Evolutionary conservation across 2,888 invertebrate species (phyloP), one percentile per base, ranked within the genome.

Genomic region (Phorcus lineatus): DNA sequence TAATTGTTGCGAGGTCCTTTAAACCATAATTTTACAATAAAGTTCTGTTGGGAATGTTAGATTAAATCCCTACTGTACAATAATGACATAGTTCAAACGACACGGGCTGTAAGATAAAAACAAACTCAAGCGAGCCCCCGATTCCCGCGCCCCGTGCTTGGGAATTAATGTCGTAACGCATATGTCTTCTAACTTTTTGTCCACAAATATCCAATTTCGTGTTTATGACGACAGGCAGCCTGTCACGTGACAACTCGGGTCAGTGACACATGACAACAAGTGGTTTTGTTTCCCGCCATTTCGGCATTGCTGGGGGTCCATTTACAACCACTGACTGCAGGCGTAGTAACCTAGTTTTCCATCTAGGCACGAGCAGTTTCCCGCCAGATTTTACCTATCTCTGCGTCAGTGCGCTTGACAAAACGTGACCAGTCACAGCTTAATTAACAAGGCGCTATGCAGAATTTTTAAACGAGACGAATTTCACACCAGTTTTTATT

Each of bases 361-460:
- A 47, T 62, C 62, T 28, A 62, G 62, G 62, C 62, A 62, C 62
- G 62, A 62, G 62, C 62, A 62, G 24, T 62, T 62, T 62, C 62
- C 62, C 62, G 62, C 62, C 62, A 62, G n/a, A 62, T 28, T 28
- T 62, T 62, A 62, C 62, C 16, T 62, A 62, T 28, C 62, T 62
- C 24, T 11, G 13, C 11, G 47, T 47, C 47, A 47, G 11, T 47
- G 7, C 47, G 47, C 47, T 11, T 47, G 47, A 47, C 47, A 13
- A 47, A 47, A 47, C 47, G 13, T 47, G 47, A 47, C 47, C 11
- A 47, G 11, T 47, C 47, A 13, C 47, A 47, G 4, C 9, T 47
- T 13, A 47, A 47, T 47, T 47, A 47, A 47, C 13, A 11, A 47
- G 47, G 47, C 47, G 47, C 47, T 47, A 13, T 13, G 11, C 47